phyloP scores from a whole-genome alignment of 2,797 vertebrate genomes.

The Octomys mimax region DNA sequence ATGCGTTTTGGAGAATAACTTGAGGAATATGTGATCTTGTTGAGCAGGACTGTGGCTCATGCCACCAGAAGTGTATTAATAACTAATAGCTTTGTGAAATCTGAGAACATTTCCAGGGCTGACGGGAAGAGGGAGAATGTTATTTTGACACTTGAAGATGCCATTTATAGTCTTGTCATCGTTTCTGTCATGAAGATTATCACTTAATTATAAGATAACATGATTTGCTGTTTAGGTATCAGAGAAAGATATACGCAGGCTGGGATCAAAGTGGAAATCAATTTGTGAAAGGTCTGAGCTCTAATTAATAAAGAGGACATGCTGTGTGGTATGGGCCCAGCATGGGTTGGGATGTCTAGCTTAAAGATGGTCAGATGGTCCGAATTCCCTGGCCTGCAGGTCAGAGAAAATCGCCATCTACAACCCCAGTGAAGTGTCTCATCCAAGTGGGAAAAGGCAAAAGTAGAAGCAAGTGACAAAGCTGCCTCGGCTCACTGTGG shows the following conservation, averaged over 20 bases:
- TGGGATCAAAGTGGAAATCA: conserved; percentile 77
- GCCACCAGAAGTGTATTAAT: conserved; percentile 68
- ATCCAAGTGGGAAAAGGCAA: background rate
- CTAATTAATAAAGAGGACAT: conserved; percentile 76
- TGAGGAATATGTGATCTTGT: background rate
- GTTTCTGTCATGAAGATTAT: conserved; percentile 79
- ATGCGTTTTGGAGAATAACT: background rate
- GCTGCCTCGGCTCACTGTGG: background rate
- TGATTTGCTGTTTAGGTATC: conserved; percentile 82
- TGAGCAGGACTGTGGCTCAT: conserved; percentile 20
- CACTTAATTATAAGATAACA: conserved; percentile 86
- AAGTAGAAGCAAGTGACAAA: background rate
- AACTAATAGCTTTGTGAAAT: conserved; percentile 79
- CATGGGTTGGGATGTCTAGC: conserved; percentile 21
- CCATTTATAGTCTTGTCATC: conserved; percentile 82
- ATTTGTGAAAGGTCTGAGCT: conserved; percentile 79
- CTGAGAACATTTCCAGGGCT: conserved; percentile 70
- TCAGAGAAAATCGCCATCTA: background rate
- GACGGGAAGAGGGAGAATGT: conserved; percentile 51
- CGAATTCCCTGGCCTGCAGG: background rate
- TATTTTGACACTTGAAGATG: conserved; percentile 83
- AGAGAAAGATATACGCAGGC: conserved; percentile 75
- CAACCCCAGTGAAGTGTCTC: background rate
- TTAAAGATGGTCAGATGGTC: conserved; percentile 17
- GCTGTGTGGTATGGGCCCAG: conserved; percentile 70